Evolutionary conservation across 2,113 vertebrate species (phyloP).

Genomic region (Pagrus major): DNA sequence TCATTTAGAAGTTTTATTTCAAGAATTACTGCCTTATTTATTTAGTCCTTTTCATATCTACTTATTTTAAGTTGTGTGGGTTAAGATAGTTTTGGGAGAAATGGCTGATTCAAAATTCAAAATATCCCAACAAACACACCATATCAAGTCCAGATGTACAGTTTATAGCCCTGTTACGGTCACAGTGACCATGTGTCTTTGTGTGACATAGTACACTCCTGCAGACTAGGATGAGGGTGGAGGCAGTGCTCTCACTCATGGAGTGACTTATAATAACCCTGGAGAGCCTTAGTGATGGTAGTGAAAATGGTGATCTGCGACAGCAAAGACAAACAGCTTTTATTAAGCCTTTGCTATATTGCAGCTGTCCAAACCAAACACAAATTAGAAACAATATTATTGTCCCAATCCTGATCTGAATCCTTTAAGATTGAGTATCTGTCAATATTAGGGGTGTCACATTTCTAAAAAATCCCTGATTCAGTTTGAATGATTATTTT

Average conservation of each 20-base stretch:
- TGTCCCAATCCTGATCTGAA: neutral
- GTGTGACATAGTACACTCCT: neutral
- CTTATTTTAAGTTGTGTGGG: neutral
- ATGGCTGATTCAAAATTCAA: neutral
- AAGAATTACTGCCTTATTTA: neutral
- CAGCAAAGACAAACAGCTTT: neutral
- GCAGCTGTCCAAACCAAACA: neutral
- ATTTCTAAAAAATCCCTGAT: too few species aligned
- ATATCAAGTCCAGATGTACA: constrained; percentile 3
- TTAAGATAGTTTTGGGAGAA: neutral
- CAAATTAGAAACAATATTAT: too few species aligned
- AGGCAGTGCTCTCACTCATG: neutral
- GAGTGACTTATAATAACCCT: constrained; percentile 3
- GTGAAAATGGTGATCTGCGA: neutral
- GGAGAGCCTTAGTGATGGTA: neutral
- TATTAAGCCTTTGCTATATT: neutral
- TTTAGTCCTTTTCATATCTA: neutral
- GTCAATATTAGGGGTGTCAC: too few species aligned
- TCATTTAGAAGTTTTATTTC: neutral
- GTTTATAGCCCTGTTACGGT: constrained; percentile 2
- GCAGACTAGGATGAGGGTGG: neutral
- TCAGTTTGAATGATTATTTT: too few species aligned
- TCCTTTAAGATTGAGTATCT: too few species aligned
- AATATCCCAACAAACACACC: constrained; percentile 1
- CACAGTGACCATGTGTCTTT: constrained; percentile 1